Conservation (phyloP, 2,797 vertebrate species). For the Loris lydekkerianus region DNA sequence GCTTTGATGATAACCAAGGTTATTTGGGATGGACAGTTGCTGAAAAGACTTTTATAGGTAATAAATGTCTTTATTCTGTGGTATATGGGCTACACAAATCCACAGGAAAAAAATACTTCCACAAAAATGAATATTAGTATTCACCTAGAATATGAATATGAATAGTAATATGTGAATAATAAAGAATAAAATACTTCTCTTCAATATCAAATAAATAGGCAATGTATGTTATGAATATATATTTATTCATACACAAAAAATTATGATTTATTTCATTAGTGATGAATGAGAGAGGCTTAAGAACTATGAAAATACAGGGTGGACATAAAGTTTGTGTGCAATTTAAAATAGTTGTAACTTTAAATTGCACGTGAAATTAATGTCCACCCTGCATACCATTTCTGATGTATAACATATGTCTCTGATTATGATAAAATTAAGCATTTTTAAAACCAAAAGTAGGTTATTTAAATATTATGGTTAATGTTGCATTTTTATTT, state of each 20-base stretch:
- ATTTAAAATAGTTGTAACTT: too few relatives aligned
- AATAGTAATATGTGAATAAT: background rate
- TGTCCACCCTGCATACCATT: background rate
- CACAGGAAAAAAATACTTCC: background rate
- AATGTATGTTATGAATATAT: conserved; percentile 4
- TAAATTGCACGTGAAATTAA: too few relatives aligned
- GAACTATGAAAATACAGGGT: background rate
- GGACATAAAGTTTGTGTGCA: too few relatives aligned
- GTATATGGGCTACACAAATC: background rate
- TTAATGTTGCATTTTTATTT: background rate
- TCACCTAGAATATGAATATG: conserved; percentile 10
- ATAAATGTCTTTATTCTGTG: conserved; percentile 28
- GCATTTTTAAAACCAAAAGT: background rate
- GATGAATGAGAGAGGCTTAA: conserved; percentile 18
- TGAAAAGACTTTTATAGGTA: background rate
- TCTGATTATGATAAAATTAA: background rate
- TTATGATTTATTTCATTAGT: conserved; percentile 18
- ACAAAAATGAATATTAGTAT: conserved; percentile 23
- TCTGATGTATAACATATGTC: background rate
- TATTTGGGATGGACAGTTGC: background rate
- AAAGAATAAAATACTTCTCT: conserved; percentile 33
- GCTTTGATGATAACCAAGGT: conserved; percentile 34
- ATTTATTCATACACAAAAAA: background rate
- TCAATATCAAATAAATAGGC: background rate
- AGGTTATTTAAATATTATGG: background rate